phyloP scores from a whole-genome alignment of 1,140 invertebrate species.

The Glomeris maerens region DNA sequence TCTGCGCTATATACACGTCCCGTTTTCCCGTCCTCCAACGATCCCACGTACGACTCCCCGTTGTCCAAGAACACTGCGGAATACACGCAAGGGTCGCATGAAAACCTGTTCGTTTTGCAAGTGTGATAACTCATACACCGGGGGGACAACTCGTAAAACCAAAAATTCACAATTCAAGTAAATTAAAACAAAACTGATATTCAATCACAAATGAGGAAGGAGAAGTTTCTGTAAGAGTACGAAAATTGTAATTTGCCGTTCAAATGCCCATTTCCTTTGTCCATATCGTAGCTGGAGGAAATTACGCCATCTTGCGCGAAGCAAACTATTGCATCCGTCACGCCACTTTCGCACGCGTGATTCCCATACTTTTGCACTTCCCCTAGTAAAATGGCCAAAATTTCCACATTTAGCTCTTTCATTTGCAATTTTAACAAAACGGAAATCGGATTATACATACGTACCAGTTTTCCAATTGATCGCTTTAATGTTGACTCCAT shows the following conservation, averaged over 20 bases:
- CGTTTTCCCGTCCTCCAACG: slow-evolving; percentile 19
- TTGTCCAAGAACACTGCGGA: too few relatives aligned
- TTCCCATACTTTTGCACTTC: slow-evolving; percentile 21
- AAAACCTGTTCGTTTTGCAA: not conserved
- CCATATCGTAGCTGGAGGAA: slow-evolving; percentile 24
- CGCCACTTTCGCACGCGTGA: slow-evolving; percentile 23
- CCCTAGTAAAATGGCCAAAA: slow-evolving; percentile 16
- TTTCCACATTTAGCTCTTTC: too few relatives aligned
- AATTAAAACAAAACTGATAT: too few relatives aligned
- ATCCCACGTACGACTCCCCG: slow-evolving; percentile 20
- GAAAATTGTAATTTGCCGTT: slow-evolving; percentile 20
- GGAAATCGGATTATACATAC: too few relatives aligned
- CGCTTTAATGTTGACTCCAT: slow-evolving; percentile 26
- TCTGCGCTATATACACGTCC: slow-evolving; percentile 16
- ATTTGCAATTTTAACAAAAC: slow-evolving; percentile 10
- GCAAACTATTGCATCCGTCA: slow-evolving; percentile 22
- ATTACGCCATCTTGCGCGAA: slow-evolving; percentile 20
- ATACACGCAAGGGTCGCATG: too few relatives aligned
- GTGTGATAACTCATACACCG: too few relatives aligned
- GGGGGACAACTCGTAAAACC: too few relatives aligned
- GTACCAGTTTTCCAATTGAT: slow-evolving; percentile 26
- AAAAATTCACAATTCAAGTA: too few relatives aligned
- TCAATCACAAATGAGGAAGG: too few relatives aligned
- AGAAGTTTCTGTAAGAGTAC: too few relatives aligned
- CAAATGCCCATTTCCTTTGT: slow-evolving; percentile 23